Base-by-base conservation (phyloP, 1,140 invertebrate species). In the Cyclina sinensis region DNA sequence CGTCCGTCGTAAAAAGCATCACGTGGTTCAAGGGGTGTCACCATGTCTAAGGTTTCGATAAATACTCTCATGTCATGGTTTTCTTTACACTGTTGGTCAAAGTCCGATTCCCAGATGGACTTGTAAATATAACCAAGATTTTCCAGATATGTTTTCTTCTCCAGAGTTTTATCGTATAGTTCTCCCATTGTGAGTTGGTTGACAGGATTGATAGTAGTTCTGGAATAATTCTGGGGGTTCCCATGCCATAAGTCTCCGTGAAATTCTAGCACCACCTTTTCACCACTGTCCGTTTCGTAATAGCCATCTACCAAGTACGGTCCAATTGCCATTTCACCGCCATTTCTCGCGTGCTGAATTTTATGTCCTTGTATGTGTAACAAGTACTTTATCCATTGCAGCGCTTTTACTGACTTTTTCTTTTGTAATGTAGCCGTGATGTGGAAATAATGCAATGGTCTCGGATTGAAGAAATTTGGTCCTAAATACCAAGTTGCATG, bases 201-300 rank as follows among this genome's bases (percentile, higher is more conserved):
- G 11, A 62, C 30, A 4, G 57, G 78, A 27, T 84, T 32, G 30
- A 57, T 24, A 27, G 48, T 81, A 12, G 32, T 37, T 21, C 68
- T 51, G 0, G 76, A 57, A 48, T 51, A 90, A 84, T 89, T 92
- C 30, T 65, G 74, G 30, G 62, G 86, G 80, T 89, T 90, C 0
- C 91, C 91, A 59, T 92, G 91, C 65, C 83, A 92, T 9, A 86
- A 73, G 80, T 89, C 88, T 27, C 91, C 86, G 48, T 90, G 65
- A 68, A 90, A 92, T 62, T 92, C 86, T 54, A 76, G 74, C 12
- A 65, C 62, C 18, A 43, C 46, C 9, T 79, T 85, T 30, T 48
- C 43, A 18, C 51, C 80, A 37, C 16, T 4, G 11, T 46, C 54
- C 18, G 24, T 9, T 35, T 65, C 54, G 39, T 57, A 48, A 21